These are phyloP conservation scores for Drosophila pseudoobscura DNA, from an alignment of 1,140 invertebrate genomes.

Conservation along the genomic window DNA sequence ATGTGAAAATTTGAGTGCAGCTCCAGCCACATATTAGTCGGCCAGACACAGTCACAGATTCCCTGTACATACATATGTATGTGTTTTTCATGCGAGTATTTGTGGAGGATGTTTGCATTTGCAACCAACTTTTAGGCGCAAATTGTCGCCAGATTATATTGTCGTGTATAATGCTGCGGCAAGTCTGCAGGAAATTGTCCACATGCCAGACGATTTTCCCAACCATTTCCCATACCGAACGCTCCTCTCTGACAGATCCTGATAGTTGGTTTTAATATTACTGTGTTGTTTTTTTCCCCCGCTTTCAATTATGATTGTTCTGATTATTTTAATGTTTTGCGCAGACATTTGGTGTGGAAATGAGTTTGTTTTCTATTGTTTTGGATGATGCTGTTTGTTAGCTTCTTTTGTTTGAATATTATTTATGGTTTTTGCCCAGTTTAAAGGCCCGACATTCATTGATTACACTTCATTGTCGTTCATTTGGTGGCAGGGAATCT, in stretches of 20 bases:
- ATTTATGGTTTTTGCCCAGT: constrained; percentile 10
- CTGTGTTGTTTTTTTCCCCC: constrained; percentile 5
- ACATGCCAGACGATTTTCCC: constrained; percentile 51
- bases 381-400: constrained; percentile 12
- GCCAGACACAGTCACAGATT: constrained; percentile 2
- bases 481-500: not conserved
- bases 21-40: constrained; percentile 29
- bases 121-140: constrained; percentile 66
- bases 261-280: constrained; percentile 47
- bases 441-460: not conserved
- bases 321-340: constrained; percentile 60
- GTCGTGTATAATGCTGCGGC: constrained; percentile 54
- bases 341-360: constrained; percentile 32
- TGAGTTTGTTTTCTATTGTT: constrained; percentile 9
- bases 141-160: constrained; percentile 70
- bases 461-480: not conserved
- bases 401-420: constrained; percentile 10
- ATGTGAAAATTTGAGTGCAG: constrained; percentile 45
- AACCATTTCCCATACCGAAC: constrained; percentile 27
- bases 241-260: constrained; percentile 38
- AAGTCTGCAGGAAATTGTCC: constrained; percentile 63
- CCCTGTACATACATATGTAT: no score
- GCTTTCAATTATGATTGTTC: constrained; percentile 65
- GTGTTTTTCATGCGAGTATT: no score
- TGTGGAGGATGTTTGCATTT: constrained; percentile 41